Evolutionary conservation across 2,113 vertebrate genomes (phyloP).

Genomic region (Pyxicephalus adspersus): DNA sequence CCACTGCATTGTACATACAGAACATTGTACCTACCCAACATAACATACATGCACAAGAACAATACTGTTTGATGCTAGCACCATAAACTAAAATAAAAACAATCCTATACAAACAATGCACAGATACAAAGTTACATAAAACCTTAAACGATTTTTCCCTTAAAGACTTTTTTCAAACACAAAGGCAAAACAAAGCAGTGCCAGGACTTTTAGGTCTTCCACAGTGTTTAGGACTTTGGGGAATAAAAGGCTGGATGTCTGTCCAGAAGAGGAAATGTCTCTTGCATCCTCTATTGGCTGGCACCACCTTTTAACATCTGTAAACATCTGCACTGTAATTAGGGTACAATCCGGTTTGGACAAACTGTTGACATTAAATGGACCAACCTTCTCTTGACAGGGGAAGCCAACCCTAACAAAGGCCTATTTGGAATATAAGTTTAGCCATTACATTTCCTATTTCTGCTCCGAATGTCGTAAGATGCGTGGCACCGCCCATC

Average conservation of each 20-base stretch:
- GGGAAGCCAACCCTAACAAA: conserved; percentile 3
- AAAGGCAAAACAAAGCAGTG: too few relatives aligned
- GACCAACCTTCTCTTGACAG: background rate
- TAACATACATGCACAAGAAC: too few relatives aligned
- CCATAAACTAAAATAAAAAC: too few relatives aligned
- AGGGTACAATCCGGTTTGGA: conserved; percentile 24
- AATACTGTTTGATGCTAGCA: too few relatives aligned
- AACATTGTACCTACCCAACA: too few relatives aligned
- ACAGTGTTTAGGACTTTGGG: background rate
- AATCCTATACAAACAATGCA: too few relatives aligned
- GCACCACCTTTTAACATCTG: conserved; percentile 36
- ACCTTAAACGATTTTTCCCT: too few relatives aligned
- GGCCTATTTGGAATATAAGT: conserved; percentile 1
- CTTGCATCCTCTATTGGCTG: conserved; percentile 24
- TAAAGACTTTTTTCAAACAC: too few relatives aligned
- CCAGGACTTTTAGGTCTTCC: too few relatives aligned
- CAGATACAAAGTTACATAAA: too few relatives aligned
- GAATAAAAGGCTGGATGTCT: background rate
- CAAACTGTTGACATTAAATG: conserved; percentile 21
- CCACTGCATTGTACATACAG: too few relatives aligned
- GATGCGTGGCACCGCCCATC: conserved; percentile 51
- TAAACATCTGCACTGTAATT: conserved; percentile 22
- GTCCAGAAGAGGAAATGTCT: conserved; percentile 19
- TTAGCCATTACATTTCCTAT: conserved; percentile 24
- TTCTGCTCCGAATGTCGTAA: conserved; percentile 10